Evolutionary conservation across 2,113 vertebrate species (phyloP).

Genomic region (Cranoglanis bouderius): DNA sequence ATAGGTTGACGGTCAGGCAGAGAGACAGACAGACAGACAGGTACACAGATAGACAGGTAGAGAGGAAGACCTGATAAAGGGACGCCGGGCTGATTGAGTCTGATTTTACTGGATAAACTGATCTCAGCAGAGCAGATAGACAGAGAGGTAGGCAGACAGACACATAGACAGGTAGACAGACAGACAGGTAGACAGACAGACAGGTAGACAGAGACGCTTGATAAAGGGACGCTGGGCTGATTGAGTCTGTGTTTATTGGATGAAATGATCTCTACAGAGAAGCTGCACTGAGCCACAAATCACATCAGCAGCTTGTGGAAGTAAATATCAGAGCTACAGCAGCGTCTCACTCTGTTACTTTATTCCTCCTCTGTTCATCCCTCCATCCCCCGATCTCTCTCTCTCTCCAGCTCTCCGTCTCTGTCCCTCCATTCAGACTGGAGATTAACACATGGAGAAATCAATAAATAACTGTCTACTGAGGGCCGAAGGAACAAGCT

Average conservation of each 20-base stretch:
- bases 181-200: neutral
- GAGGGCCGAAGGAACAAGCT: neutral
- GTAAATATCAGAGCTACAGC: neutral
- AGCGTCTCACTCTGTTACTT: neutral
- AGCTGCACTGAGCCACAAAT: neutral
- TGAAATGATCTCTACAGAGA: neutral
- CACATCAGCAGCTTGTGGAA: neutral
- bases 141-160: neutral
- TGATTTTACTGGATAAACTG: neutral
- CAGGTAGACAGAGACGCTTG: neutral
- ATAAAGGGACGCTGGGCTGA: neutral
- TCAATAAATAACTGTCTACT: neutral
- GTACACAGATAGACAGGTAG: neutral
- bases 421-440: neutral
- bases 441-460: neutral
- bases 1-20: neutral
- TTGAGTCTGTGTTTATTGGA: conserved; percentile 1
- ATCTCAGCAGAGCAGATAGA: neutral
- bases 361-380: neutral
- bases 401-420: neutral
- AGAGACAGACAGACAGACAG: neutral
- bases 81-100: neutral
- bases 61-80: neutral
- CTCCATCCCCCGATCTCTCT: neutral
- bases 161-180: conserved; percentile 18